Conservation (phyloP, 2,113 vertebrate species). For the Gracilinanus agilis region DNA sequence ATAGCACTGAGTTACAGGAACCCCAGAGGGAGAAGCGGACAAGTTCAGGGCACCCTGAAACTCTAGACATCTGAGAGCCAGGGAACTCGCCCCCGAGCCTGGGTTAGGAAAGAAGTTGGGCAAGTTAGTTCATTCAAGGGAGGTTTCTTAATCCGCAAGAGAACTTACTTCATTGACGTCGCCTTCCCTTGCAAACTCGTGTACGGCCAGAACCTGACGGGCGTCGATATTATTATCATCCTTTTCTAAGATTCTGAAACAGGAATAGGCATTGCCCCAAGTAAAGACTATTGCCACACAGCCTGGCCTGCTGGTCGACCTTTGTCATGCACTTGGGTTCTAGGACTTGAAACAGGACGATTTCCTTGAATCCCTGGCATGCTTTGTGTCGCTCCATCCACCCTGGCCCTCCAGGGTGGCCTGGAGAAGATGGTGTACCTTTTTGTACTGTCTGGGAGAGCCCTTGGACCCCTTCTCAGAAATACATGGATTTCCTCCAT, state of each 20-base stretch:
- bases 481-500: neutral
- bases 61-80: neutral
- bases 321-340: neutral
- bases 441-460: neutral
- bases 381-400: neutral
- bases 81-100: neutral
- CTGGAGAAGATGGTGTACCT: neutral
- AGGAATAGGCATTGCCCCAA: slow-evolving; percentile 20
- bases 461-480: neutral
- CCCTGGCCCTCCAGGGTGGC: neutral
- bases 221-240: slow-evolving; percentile 84
- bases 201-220: slow-evolving; percentile 81
- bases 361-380: rapidly evolving
- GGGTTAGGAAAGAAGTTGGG: neutral
- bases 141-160: neutral
- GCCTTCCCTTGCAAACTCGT: slow-evolving; percentile 83
- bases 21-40: neutral
- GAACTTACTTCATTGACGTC: slow-evolving; percentile 78
- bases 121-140: neutral
- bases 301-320: neutral
- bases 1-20: neutral
- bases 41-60: neutral
- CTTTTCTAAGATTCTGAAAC: slow-evolving; percentile 84
- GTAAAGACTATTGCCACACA: neutral
- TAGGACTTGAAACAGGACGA: neutral